Conservation (phyloP, 2,888 invertebrate species). For the Opisthograptis luteolata region DNA sequence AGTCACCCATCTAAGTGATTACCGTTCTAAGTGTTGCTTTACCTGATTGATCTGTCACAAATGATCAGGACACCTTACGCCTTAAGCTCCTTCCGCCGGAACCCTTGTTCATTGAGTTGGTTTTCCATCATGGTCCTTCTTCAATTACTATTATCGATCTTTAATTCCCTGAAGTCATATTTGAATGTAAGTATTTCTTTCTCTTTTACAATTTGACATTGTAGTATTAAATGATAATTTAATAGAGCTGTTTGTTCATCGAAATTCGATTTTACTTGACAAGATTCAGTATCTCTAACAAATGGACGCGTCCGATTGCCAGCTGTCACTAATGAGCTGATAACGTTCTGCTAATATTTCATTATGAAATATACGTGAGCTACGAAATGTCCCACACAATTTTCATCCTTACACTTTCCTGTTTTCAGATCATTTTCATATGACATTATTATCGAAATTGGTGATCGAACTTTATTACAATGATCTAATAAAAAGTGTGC, state of each 20-base stretch:
- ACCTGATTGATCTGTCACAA: too few species aligned
- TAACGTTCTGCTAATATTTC: conserved; percentile 44
- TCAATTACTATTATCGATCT: too few species aligned
- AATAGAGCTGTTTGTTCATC: background rate
- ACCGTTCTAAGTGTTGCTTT: too few species aligned
- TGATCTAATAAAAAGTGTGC: conserved; percentile 13
- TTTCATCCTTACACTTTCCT: conserved; percentile 8
- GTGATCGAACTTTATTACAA: conserved; percentile 25
- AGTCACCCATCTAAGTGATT: too few species aligned
- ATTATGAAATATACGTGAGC: conserved; percentile 9
- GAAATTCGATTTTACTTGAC: conserved; percentile 7
- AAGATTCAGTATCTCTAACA: background rate
- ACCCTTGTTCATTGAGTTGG: too few species aligned
- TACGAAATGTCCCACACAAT: conserved; percentile 6
- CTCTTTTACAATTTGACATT: background rate
- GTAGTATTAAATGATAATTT: too few species aligned
- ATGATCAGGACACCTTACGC: too few species aligned
- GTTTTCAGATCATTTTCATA: conserved; percentile 10
- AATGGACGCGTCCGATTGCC: conserved; percentile 34
- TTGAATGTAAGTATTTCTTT: too few species aligned
- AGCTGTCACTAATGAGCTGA: conserved; percentile 44
- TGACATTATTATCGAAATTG: background rate
- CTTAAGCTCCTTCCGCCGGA: too few species aligned
- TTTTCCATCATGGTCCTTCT: too few species aligned
- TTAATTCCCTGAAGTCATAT: too few species aligned